Evolutionary conservation across 2,797 vertebrate genomes (phyloP).

Genomic region (Lepilemur septentrionalis): DNA sequence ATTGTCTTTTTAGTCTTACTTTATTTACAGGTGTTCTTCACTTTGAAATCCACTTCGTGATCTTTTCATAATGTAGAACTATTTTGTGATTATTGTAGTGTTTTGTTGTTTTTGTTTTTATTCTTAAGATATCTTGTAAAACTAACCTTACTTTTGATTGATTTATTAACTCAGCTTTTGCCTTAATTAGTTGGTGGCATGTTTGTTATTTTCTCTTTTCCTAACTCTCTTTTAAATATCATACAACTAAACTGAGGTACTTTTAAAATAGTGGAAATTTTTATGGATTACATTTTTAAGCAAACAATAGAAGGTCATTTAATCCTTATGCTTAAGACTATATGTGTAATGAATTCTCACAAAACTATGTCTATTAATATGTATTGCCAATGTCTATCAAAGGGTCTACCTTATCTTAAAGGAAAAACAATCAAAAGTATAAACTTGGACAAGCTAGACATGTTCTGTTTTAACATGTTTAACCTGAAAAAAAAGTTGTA

Average conservation of each 20-base stretch:
- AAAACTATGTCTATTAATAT: background rate
- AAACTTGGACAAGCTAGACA: background rate
- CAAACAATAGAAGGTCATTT: background rate
- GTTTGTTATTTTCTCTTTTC: background rate
- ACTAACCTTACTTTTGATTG: background rate
- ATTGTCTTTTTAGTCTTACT: background rate
- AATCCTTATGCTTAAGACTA: background rate
- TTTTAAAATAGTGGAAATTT: background rate
- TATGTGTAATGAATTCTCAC: background rate
- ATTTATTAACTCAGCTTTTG: background rate
- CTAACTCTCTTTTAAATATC: background rate
- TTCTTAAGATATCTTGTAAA: background rate
- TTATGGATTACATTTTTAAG: background rate
- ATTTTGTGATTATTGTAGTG: background rate
- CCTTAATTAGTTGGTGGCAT: background rate
- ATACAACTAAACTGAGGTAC: background rate
- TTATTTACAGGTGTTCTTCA: background rate
- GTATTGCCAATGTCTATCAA: background rate
- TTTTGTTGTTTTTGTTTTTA: background rate
- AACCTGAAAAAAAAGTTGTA: background rate
- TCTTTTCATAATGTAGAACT: background rate
- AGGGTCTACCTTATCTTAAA: background rate
- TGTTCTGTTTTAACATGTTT: background rate
- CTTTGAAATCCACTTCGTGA: background rate
- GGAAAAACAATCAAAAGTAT: background rate